Conservation (phyloP, 2,797 vertebrate genomes). For the Gymnothorax reevesii region DNA sequence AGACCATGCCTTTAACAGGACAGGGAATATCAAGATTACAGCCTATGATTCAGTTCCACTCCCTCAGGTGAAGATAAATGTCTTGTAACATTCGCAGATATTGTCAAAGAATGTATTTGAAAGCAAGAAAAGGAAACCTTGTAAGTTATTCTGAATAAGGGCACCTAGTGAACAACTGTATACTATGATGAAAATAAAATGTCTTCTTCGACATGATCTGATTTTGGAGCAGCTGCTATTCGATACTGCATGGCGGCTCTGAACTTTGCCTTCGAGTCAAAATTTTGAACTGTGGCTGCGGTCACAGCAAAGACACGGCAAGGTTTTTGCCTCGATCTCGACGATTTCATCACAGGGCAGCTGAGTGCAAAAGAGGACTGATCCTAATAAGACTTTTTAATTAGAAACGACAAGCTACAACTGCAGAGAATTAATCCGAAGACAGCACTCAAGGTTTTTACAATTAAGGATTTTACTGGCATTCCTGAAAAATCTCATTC, state of each 20-base stretch:
- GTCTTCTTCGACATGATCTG: background rate
- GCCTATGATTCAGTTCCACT: background rate
- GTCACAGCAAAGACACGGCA: background rate
- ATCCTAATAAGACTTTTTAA: background rate
- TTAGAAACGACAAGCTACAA: background rate
- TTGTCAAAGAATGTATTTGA: background rate
- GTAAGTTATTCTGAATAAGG: background rate
- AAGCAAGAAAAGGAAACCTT: background rate
- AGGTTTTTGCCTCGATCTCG: background rate
- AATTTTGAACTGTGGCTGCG: background rate
- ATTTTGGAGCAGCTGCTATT: background rate
- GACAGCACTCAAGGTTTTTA: too few relatives aligned
- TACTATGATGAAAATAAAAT: background rate
- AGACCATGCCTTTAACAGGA: background rate
- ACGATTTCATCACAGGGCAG: background rate
- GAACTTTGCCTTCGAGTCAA: background rate
- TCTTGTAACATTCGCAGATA: background rate
- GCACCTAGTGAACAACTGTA: background rate
- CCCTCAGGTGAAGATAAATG: background rate
- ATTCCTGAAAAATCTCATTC: background rate
- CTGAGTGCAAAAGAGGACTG: background rate
- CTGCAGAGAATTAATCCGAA: background rate
- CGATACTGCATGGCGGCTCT: background rate
- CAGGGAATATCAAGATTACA: background rate
- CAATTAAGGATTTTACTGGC: background rate